Conservation (phyloP, 2,888 invertebrate genomes). For the Salpingus planirostris region DNA sequence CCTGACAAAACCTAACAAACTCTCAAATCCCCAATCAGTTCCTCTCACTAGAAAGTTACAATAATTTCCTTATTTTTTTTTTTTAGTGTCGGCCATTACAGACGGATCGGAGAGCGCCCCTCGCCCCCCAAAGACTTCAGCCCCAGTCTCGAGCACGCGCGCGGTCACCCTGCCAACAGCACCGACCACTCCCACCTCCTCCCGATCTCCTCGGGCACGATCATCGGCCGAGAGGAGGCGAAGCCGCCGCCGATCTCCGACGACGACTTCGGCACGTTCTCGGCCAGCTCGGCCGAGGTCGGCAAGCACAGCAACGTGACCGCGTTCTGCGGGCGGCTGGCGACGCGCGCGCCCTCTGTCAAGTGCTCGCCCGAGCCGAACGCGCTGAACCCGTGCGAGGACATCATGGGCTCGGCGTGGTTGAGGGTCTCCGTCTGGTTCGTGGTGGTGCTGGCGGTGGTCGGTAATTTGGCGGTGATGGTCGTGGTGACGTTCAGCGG, state of each 20-base stretch:
- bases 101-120: constrained; percentile 6
- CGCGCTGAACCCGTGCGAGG: constrained; percentile 81
- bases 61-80: no score
- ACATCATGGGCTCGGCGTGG: constrained; percentile 78
- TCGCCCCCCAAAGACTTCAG: constrained; percentile 19
- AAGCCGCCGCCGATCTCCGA: constrained; percentile 11
- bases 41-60: no score
- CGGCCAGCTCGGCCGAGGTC: constrained; percentile 42
- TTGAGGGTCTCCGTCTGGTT: constrained; percentile 78
- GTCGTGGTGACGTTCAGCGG: constrained; percentile 62
- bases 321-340: constrained; percentile 48
- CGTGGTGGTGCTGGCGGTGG: constrained; percentile 70
- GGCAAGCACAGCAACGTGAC: constrained; percentile 41
- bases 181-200: constrained; percentile 18
- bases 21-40: no score
- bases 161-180: constrained; percentile 15
- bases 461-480: constrained; percentile 77
- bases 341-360: constrained; percentile 47
- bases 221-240: constrained; percentile 21
- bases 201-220: constrained; percentile 24
- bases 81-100: no score
- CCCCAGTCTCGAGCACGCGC: constrained; percentile 18
- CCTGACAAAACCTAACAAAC: no score
- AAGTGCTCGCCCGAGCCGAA: constrained; percentile 68
- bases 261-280: constrained; percentile 38